Evolutionary conservation across 2,797 vertebrate genomes (phyloP), one percentile per base, ranked within the genome.

Genomic region (Megalops cyprinoides): DNA sequence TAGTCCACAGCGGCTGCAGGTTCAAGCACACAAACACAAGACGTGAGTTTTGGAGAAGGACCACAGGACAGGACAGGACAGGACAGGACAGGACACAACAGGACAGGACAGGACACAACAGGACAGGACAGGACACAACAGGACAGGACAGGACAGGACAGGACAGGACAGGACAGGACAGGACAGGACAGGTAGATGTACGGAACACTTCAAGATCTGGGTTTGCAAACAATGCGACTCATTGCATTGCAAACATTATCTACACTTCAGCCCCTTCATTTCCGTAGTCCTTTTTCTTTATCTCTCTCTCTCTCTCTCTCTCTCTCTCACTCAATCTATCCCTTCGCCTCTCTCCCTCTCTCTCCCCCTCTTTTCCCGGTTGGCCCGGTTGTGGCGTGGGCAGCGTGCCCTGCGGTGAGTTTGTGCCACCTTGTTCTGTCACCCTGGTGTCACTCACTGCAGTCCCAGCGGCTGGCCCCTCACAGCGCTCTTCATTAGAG

Each of bases 1-100:
- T 98, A 99, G 90, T 98, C 97, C 76, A 98, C 98, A 4, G 98
- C 96, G 82, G 92, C 93, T 94, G 88, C 48, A 20, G 71, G 56
- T 1, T 4, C 37, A 23, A 48, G 28, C 74, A 74, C 14, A 69
- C 65, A 80, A 18, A 58, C 39, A 46, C 34, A 39, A 14, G 1
- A 34, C 15, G 8, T 37, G 62, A 67, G 62, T 4, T 10, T 37
- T 34, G n/a, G 31, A 37, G 62, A 0, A 28, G 31, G 62, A 7
- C 31, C 2, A 37, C 10, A 7, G 28, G 18, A 0, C 51, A 53
- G 6, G 51, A 14, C 2, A 53, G n/a, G n/a, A n/a, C n/a, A n/a
- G n/a, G n/a, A 37, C 10, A 7, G 28, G 18, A 0, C 51, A 53
- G 6, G 51, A 14, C 2, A 53, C n/a, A n/a, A n/a, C n/a, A n/a